These are phyloP conservation scores for Boleophthalmus pectinirostris DNA, from an alignment of 2,113 vertebrate genomes.

Conservation along the genomic window DNA sequence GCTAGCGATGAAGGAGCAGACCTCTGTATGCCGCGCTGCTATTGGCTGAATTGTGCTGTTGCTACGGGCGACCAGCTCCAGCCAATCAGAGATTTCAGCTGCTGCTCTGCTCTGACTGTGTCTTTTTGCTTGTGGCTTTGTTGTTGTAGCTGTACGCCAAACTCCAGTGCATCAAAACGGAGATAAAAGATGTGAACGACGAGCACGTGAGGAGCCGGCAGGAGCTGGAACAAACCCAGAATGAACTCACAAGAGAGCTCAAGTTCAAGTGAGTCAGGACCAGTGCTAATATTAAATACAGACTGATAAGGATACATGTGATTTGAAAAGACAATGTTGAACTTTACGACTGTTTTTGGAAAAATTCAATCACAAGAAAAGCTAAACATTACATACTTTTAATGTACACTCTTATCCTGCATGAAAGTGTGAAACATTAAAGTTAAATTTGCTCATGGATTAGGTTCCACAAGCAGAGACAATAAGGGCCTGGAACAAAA, in stretches of 20 bases:
- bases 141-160: slow-evolving; percentile 88
- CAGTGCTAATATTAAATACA: too few species aligned
- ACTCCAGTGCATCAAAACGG: slow-evolving; percentile 94
- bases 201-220: slow-evolving; percentile 94
- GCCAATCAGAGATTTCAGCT: slow-evolving; percentile 28
- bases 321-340: too few species aligned
- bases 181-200: slow-evolving; percentile 96
- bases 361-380: too few species aligned
- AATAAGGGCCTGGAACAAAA: too few species aligned
- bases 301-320: too few species aligned
- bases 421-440: too few species aligned
- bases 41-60: slow-evolving; percentile 53
- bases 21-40: slow-evolving; percentile 26
- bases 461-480: too few species aligned
- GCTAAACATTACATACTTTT: too few species aligned
- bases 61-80: slow-evolving; percentile 53
- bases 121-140: slow-evolving; percentile 15
- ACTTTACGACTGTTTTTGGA: too few species aligned
- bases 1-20: slow-evolving; percentile 16
- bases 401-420: too few species aligned
- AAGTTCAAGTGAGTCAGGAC: slow-evolving; percentile 89
- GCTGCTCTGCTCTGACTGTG: slow-evolving; percentile 13
- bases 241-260: slow-evolving; percentile 95
- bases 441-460: too few species aligned
- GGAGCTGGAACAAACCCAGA: slow-evolving; percentile 96